Base-by-base conservation (phyloP, 2,797 vertebrate species). In the Rachycentron canadum region DNA sequence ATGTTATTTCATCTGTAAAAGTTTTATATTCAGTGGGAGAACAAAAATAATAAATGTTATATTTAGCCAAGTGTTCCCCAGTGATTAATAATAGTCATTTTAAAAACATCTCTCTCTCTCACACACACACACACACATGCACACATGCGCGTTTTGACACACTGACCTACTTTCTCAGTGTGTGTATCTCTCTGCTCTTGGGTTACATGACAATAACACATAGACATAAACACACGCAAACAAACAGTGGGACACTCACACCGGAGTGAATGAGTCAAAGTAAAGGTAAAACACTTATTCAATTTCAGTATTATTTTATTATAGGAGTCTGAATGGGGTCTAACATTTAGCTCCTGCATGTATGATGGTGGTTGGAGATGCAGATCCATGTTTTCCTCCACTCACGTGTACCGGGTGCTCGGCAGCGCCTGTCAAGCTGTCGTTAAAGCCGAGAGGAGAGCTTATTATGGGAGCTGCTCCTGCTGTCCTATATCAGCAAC, bases 121-220 rank as follows among this genome's bases (percentile, higher is more conserved):
- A n/a, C n/a, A 2, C 57, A n/a, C 68, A 21, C 36, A 12, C 47
- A 4, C 56, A 16, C 50, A 38, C 61, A 5, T 70, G 32, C 65
- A 16, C 74, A 21, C 65, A 43, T 45, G 25, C 77, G 60, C 71
- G 58, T 43, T 70, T 55, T 92, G 87, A 89, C 93, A 92, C 87
- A 92, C 86, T 92, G 86, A 93, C 93, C 87, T 90, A 90, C 89
- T 90, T 93, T 88, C 66, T 17, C 17, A 32, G 55, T 14, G 57
- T 25, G 45, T 62, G 76, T 73, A 71, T 74, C 23, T 16, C 61
- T 49, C 28, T 12, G 30, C 23, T 36, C 17, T 6, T 9, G 17
- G 43, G 69, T 76, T 52, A 43, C 5, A 40, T 5, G 23, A 63
- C 55, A 62, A 62, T 16, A 49, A 69, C 40, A 58, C 50, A 25